These are phyloP conservation scores for Shinisaurus crocodilurus DNA, from an alignment of 2,113 vertebrate species.

Conservation along the genomic window DNA sequence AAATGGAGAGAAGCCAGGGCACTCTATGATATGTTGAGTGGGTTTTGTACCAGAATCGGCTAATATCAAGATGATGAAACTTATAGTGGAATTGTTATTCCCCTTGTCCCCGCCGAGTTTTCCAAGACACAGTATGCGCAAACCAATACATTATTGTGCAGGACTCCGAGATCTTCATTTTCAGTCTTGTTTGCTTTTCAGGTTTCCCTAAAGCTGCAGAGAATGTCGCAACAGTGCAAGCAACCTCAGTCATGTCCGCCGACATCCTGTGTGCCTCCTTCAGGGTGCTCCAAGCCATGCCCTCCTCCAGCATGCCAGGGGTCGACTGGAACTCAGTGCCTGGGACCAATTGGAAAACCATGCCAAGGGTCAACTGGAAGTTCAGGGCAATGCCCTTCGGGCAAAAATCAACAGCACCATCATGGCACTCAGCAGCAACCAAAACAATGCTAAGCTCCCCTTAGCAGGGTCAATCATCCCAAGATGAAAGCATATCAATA, in stretches of 20 bases:
- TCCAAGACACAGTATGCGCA: background rate
- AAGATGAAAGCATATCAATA: background rate
- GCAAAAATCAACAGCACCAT: background rate
- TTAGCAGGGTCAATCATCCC: background rate
- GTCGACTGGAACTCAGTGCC: background rate
- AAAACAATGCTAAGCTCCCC: background rate
- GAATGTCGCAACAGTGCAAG: constrained; percentile 10
- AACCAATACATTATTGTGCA: background rate
- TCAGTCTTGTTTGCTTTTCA: background rate
- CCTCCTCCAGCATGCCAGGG: background rate
- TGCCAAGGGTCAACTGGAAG: background rate
- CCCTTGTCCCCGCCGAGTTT: background rate
- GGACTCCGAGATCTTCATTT: background rate
- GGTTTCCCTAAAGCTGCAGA: background rate
- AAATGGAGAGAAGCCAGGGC: too few relatives aligned
- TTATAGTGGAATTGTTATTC: too few relatives aligned
- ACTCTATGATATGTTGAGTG: too few relatives aligned
- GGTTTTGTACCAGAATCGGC: too few relatives aligned
- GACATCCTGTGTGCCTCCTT: background rate
- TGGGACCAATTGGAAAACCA: background rate
- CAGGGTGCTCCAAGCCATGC: background rate
- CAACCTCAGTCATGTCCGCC: background rate
- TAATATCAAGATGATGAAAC: too few relatives aligned
- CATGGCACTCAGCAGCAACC: background rate
- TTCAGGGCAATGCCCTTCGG: background rate